phyloP scores from a whole-genome alignment of 2,888 invertebrate species.

The Idaea dimidiata region DNA sequence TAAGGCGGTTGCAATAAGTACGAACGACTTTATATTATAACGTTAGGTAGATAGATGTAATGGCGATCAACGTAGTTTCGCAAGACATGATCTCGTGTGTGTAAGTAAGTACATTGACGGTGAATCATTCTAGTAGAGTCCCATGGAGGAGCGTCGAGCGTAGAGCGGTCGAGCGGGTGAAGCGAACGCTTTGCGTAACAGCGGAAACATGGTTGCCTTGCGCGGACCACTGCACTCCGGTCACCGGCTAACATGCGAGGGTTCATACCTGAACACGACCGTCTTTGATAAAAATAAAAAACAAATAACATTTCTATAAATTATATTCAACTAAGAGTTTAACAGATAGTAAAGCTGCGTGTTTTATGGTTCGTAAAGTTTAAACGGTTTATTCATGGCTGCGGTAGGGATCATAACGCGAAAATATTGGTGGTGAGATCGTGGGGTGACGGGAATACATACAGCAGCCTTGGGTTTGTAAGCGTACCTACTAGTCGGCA shows the following conservation, averaged over 20 bases:
- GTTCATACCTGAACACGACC: constrained; percentile 7
- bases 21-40: too few relatives aligned
- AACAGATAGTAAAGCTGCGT: constrained; percentile 32
- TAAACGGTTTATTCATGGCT: constrained; percentile 25
- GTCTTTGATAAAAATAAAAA: constrained; percentile 8
- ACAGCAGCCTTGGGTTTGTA: constrained; percentile 23
- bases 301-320: constrained; percentile 14
- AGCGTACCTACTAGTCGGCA: constrained; percentile 30
- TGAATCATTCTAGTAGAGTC: constrained; percentile 42
- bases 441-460: constrained; percentile 20
- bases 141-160: constrained; percentile 33
- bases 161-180: constrained; percentile 35
- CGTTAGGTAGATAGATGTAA: constrained; percentile 12
- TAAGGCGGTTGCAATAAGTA: too few relatives aligned
- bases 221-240: constrained; percentile 39
- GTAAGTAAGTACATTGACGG: constrained; percentile 30
- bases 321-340: constrained; percentile 24
- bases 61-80: constrained; percentile 37
- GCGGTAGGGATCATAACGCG: constrained; percentile 26
- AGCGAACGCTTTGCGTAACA: constrained; percentile 44
- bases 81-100: constrained; percentile 38
- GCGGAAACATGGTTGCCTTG: constrained; percentile 47
- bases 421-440: constrained; percentile 19
- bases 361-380: constrained; percentile 38
- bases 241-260: constrained; percentile 19